Base-by-base conservation (phyloP, 2,888 invertebrate species). In the Perdita meconis region DNA sequence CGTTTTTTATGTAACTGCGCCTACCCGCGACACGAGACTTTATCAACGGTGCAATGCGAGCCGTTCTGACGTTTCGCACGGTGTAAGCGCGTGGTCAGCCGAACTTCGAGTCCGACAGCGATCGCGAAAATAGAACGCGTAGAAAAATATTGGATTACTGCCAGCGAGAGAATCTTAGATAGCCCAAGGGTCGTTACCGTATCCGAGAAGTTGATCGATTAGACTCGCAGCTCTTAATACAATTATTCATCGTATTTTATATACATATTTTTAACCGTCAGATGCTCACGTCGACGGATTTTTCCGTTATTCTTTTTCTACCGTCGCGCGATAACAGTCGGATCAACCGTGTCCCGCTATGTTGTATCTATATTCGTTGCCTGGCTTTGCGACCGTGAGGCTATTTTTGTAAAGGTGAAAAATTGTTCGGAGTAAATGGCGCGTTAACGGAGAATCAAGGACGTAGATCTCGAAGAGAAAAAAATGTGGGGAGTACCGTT, bases 121-220 rank as follows among this genome's bases (percentile, higher is more conserved):
- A 22, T 36, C 30, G 30, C 65, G 60, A 65, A 78, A 79, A 79
- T 78, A 72, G 78, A 73, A 53, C 61, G 64, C 5, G 38, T 10
- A 61, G 19, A 65, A 55, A 55, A 22, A 38, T 51, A 61, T 69
- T 79, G 79, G 79, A 73, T 2, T 6, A 22, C 19, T 5, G 79
- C 79, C 79, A 78, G 47, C 4, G 0, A 19, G 53, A 4, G n/a
- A 16, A 30, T 10, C 10, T n/a, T 6, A 16, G 3, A 19, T 10
- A 36, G 38, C 1, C 16, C 4, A 12, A 6, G 13, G 24, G 2
- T 12, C 22, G 50, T 61, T 24, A 6, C 16, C 42, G 36, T 10
- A 16, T 40, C n/a, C 10, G 12, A 6, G 10, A 38, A 36, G 6
- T 16, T 1, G 26, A 57, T 50, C 13, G 26, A 55, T 12, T 16